phyloP scores from a whole-genome alignment of 2,797 vertebrate genomes.

The Danio kyathit region DNA sequence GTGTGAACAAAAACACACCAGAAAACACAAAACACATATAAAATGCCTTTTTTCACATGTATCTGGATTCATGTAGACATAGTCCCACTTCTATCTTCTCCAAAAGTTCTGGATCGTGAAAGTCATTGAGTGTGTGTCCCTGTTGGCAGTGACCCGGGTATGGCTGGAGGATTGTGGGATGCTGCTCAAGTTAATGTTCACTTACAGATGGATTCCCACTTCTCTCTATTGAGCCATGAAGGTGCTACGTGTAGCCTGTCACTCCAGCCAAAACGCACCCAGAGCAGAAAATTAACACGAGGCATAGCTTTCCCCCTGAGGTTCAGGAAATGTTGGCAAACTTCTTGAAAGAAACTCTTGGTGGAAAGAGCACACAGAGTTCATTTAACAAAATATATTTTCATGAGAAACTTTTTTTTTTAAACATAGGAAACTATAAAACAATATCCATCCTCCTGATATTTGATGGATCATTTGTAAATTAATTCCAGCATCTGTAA shows the following conservation, averaged over 20 bases:
- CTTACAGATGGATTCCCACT: constrained; percentile 53
- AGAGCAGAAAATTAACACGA: constrained; percentile 61
- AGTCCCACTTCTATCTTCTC: not conserved
- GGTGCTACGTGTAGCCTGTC: constrained; percentile 56
- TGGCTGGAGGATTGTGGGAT: constrained; percentile 33
- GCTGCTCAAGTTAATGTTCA: constrained; percentile 53
- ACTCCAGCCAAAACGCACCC: constrained; percentile 49
- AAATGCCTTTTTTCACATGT: too few species aligned
- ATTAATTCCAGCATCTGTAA: constrained; percentile 10
- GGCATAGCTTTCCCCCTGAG: constrained; percentile 44
- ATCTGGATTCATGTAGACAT: not conserved
- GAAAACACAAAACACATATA: too few species aligned
- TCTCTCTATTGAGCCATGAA: constrained; percentile 62
- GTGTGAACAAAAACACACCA: too few species aligned
- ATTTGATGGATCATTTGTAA: not conserved
- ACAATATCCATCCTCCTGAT: not conserved
- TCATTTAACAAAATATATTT: not conserved
- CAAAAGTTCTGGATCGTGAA: not conserved
- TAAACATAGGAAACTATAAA: not conserved
- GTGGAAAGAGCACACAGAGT: constrained; percentile 18
- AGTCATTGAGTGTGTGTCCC: constrained; percentile 27
- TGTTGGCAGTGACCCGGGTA: constrained; percentile 37
- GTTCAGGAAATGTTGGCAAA: constrained; percentile 50
- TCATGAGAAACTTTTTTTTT: not conserved
- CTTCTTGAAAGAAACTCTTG: constrained; percentile 51